Evolutionary conservation across 2,113 vertebrate genomes (phyloP), one percentile per base, ranked within the genome.

Genomic region (Isurus oxyrinchus): DNA sequence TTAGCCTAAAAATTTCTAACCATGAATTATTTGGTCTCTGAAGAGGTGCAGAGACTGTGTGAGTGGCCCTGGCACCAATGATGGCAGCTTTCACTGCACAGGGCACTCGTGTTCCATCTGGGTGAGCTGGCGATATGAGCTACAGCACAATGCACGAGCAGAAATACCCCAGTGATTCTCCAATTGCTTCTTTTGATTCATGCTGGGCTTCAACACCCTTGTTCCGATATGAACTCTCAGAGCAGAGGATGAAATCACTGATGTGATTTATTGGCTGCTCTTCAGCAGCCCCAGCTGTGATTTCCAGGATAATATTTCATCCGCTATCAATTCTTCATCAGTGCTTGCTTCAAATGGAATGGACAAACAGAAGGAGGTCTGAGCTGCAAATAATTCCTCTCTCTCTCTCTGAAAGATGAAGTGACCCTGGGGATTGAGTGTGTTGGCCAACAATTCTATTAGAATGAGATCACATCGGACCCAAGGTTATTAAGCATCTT

Each of bases 241-340:
- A 21, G 35, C 90, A 94, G 59, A 40, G 21, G 6, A 63, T 13
- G 21, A 94, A 94, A 63, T 94, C n/a, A 40, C n/a, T 59, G 59
- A 57, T 19, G 59, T 63, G 88, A 93, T 93, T 93, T 93, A 93
- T 61, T 59, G 87, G 57, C 57, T 40, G 35, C 59, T 94, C 90
- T 16, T 40, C 88, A 40, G 16, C 59, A 94, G 35, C 59, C 13
- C 35, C 90, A 63, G 90, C 35, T 19, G 27, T 16, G 57, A 31
- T 61, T 25, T 93, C 57, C 57, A 61, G 88, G 55, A 59, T 57
- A 90, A 35, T 59, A 93, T 61, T 93, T 93, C 55, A 19, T 57
- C 88, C 16, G 55, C 13, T n/a, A 93, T 63, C 90, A 94, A 94
- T 21, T 63, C 61, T 94, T n/a, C 3, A 94, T 94, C 90, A 44